These are phyloP conservation scores for Ophonus ardosiacus DNA, from an alignment of 2,888 invertebrate species.

Conservation along the genomic window DNA sequence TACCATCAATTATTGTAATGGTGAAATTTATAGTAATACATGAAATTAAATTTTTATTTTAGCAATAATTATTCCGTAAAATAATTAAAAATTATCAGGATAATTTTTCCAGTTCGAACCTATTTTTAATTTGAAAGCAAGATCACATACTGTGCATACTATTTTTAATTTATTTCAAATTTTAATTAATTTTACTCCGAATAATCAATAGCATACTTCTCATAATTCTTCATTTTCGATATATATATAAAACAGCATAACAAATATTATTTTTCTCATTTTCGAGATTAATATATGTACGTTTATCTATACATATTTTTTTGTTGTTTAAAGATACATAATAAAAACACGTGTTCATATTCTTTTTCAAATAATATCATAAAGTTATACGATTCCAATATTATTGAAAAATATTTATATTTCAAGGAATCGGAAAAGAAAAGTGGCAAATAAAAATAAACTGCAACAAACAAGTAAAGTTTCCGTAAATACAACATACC, in stretches of 20 bases:
- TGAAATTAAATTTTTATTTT: too few species aligned
- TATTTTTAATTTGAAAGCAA: neutral
- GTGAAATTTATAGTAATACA: too few species aligned
- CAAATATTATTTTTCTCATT: neutral
- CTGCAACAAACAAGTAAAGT: slow-evolving; percentile 4
- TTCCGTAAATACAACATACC: neutral
- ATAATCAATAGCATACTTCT: neutral
- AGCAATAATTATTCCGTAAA: too few species aligned
- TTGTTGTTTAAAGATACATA: too few species aligned
- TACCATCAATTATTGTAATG: too few species aligned
- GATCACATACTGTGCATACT: neutral
- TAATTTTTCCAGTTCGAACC: neutral
- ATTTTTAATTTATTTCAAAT: neutral
- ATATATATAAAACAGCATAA: too few species aligned
- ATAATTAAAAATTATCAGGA: neutral
- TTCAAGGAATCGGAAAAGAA: neutral
- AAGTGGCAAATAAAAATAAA: neutral
- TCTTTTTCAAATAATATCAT: too few species aligned
- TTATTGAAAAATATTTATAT: neutral
- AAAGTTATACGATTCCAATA: too few species aligned
- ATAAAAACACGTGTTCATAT: too few species aligned
- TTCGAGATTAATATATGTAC: too few species aligned
- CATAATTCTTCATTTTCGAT: neutral
- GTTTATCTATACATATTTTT: too few species aligned
- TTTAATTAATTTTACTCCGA: neutral